Evolutionary conservation across 2,113 vertebrate genomes (phyloP).

Genomic region (Puntigrus tetrazona): DNA sequence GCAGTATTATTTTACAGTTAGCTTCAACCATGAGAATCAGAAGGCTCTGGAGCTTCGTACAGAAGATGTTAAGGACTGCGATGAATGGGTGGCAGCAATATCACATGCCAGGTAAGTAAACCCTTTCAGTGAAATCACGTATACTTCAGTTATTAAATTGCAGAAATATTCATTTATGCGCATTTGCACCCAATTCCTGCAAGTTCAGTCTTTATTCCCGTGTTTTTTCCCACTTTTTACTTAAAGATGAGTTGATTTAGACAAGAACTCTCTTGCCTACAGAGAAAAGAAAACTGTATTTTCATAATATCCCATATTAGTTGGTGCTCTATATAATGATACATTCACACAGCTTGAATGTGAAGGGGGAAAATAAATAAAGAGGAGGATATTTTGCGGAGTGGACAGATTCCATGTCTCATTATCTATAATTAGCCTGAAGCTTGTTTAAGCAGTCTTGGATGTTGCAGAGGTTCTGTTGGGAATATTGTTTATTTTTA

Average conservation of each 20-base stretch:
- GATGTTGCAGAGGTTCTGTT: slow-evolving; percentile 33
- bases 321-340: background rate
- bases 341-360: background rate
- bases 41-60: slow-evolving; percentile 91
- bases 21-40: slow-evolving; percentile 95
- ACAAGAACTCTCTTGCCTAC: background rate
- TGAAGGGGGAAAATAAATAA: slow-evolving; percentile 13
- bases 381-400: slow-evolving; percentile 2
- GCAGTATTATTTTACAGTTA: slow-evolving; percentile 95
- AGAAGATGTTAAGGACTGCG: slow-evolving; percentile 93
- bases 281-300: background rate
- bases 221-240: background rate
- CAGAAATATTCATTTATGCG: background rate
- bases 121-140: background rate
- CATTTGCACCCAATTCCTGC: background rate
- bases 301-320: slow-evolving; percentile 15
- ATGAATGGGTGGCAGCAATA: slow-evolving; percentile 96
- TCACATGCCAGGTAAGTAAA: slow-evolving; percentile 86
- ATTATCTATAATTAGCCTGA: slow-evolving; percentile 53
- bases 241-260: background rate
- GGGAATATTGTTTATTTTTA: slow-evolving; percentile 46
- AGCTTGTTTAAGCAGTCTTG: slow-evolving; percentile 43
- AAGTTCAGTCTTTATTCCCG: background rate
- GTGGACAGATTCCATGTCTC: slow-evolving; percentile 42
- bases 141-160: too few relatives aligned